Percentiles rank a stretch among this genome's conserved stretches.
Conservation (phyloP, 2,888 invertebrate genomes). For the Orchesella flavescens region DNA sequence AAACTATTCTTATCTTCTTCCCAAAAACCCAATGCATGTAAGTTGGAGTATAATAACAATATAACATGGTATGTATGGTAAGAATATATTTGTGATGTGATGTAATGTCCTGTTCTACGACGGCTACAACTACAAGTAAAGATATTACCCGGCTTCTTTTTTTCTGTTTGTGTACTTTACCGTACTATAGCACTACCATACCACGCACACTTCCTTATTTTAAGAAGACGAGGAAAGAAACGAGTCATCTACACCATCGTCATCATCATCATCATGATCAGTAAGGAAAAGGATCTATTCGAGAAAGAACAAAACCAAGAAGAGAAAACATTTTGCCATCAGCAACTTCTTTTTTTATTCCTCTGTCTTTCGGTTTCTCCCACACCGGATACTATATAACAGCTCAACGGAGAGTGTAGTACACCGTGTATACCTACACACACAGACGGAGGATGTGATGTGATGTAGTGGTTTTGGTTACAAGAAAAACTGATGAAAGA, state of each 20-base stretch:
- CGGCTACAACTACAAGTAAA: background rate
- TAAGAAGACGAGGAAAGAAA: background rate
- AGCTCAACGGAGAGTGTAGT: no score
- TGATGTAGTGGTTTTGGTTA: background rate
- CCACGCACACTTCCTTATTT: no score
- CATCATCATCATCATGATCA: slow-evolving; percentile 15
- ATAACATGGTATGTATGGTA: no score
- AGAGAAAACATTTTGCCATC: slow-evolving; percentile 50
- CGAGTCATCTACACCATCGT: slow-evolving; percentile 4
- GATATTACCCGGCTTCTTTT: background rate
- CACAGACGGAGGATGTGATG: background rate
- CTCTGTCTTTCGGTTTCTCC: background rate
- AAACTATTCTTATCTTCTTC: slow-evolving; percentile 9
- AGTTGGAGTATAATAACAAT: background rate
- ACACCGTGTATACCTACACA: background rate
- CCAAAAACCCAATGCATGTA: background rate
- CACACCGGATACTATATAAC: no score
- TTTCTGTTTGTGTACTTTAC: background rate
- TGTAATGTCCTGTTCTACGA: slow-evolving; percentile 9
- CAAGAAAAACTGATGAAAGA: background rate
- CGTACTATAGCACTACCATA: background rate
- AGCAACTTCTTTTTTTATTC: slow-evolving; percentile 30
- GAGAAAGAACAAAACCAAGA: slow-evolving; percentile 21
- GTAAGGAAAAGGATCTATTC: slow-evolving; percentile 15
- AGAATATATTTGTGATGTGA: background rate